A percentile compares a stretch with the other conserved stretches of the same genome.
These are phyloP conservation scores for Chrysocyon brachyurus DNA, from an alignment of 2,797 vertebrate species.

Conservation along the genomic window DNA sequence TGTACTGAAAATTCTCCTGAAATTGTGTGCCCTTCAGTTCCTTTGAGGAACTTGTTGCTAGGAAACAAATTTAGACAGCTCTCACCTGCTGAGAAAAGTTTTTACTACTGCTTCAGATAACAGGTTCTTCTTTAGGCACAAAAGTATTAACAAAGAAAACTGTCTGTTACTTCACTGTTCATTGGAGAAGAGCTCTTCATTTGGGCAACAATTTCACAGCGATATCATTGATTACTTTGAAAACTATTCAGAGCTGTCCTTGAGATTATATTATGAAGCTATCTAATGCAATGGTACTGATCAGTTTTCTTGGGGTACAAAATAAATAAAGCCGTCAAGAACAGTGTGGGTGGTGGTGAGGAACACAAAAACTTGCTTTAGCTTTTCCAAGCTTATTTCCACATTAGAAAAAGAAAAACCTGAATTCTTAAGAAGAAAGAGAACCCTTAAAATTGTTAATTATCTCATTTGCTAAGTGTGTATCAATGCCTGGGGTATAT, in stretches of 20 bases:
- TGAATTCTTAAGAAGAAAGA: slow-evolving; percentile 10
- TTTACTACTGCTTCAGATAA: slow-evolving; percentile 59
- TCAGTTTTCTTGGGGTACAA: slow-evolving; percentile 49
- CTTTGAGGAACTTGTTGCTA: slow-evolving; percentile 79
- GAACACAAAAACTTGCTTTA: not conserved
- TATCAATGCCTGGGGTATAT: not conserved
- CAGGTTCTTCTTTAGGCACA: slow-evolving; percentile 39
- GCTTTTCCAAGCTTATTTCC: slow-evolving; percentile 48
- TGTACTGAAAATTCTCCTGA: slow-evolving; percentile 51
- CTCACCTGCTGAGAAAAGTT: slow-evolving; percentile 65
- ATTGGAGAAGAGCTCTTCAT: slow-evolving; percentile 45
- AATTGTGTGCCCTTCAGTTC: slow-evolving; percentile 22
- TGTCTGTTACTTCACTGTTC: slow-evolving; percentile 27
- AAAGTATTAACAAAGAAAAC: slow-evolving; percentile 61
- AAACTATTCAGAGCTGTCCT: slow-evolving; percentile 28
- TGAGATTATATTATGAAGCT: not conserved
- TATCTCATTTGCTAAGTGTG: not conserved
- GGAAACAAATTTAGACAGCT: slow-evolving; percentile 78
- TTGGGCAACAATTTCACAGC: slow-evolving; percentile 16
- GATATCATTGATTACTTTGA: slow-evolving; percentile 57
- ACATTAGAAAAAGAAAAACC: slow-evolving; percentile 40
- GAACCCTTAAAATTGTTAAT: not conserved
- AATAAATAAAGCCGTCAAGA: slow-evolving; percentile 28
- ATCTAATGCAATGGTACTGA: not conserved
- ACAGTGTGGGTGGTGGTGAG: not conserved